Evolutionary conservation across 2,113 vertebrate genomes (phyloP), one percentile per base, ranked within the genome.

Genomic region (Azemiops feae): DNA sequence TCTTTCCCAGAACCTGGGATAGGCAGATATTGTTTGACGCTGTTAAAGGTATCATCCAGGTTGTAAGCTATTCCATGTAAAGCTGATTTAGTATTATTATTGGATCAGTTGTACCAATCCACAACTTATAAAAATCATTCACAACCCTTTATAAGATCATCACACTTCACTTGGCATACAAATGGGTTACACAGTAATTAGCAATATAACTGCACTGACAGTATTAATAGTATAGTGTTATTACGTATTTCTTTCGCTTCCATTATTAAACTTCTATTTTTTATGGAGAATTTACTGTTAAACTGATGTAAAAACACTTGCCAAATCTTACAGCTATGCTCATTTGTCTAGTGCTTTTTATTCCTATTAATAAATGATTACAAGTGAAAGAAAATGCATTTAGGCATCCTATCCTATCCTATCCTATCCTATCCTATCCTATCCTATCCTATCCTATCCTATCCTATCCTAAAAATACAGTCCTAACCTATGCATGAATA

Each of bases 141-240:
- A 81, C 34, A 81, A 81, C 34, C 18, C 74, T 43, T 81, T 81
- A 81, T 81, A 81, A 81, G n/a, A 43, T 39, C 18, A 81, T 43
- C 18, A 81, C 7, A 22, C 18, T 22, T 81, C 18, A 22, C 34
- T 22, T 81, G 34, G 34, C 34, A 22, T 81, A 43, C 34, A 58
- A 52, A 64, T 47, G 69, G 12, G 89, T n/a, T 92, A 92, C 64
- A 14, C 92, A 93, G 64, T 55, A 94, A 92, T 39, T 87, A 91
- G 11, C 16, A 91, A 89, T 43, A 0, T 91, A 74, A 47, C 53
- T 53, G 55, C 16, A 1, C 69, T 93, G 4, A 0, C 0, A 4
- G 4, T 85, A 50, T 30, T 55, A 86, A 54, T 6, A 55, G 34
- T 8, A 47, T 0, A 1, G 87, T 91, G 18, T n/a, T 69, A 69